These are phyloP conservation scores for Arremon brunneinucha DNA, from an alignment of 2,797 vertebrate genomes.

Conservation along the genomic window DNA sequence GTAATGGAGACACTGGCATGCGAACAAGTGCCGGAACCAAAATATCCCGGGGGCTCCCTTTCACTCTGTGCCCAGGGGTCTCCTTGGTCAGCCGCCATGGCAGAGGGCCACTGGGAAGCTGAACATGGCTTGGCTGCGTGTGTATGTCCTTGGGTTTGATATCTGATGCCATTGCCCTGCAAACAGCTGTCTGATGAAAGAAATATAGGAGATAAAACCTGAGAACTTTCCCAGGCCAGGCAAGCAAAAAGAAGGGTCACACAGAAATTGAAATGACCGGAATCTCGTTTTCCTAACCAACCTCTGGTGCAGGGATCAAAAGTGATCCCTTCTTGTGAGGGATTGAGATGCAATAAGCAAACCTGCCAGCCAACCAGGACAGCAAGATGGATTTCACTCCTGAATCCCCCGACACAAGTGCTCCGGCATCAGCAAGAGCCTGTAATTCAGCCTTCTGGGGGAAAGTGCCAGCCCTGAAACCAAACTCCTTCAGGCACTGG, in stretches of 20 bases:
- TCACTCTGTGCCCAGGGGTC: conserved; percentile 20
- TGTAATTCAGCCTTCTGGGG: not conserved
- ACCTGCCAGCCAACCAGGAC: not conserved
- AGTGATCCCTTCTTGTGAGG: not conserved
- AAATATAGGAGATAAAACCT: not conserved
- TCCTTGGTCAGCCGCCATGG: conserved; percentile 42
- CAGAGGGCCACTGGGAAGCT: conserved; percentile 42
- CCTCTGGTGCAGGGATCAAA: not conserved
- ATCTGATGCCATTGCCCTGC: conserved; percentile 41
- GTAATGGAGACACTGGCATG: conserved; percentile 31
- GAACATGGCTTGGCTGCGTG: not conserved
- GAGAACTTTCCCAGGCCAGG: not conserved
- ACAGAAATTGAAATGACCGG: not conserved
- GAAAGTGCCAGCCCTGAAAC: conserved; percentile 5
- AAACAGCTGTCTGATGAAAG: conserved; percentile 54
- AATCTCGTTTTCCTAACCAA: not conserved
- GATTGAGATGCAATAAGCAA: not conserved
- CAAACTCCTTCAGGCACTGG: not conserved
- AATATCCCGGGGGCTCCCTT: conserved; percentile 34
- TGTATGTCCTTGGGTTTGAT: conserved; percentile 59
- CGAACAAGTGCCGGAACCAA: not conserved
- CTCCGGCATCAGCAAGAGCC: not conserved
- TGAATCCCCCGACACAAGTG: not conserved
- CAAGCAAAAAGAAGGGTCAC: not conserved
- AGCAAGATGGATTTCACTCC: not conserved